Percentiles rank a stretch among this genome's conserved stretches.
These are phyloP conservation scores for Oncorhynchus masou DNA, from an alignment of 2,113 vertebrate species.

Conservation along the genomic window DNA sequence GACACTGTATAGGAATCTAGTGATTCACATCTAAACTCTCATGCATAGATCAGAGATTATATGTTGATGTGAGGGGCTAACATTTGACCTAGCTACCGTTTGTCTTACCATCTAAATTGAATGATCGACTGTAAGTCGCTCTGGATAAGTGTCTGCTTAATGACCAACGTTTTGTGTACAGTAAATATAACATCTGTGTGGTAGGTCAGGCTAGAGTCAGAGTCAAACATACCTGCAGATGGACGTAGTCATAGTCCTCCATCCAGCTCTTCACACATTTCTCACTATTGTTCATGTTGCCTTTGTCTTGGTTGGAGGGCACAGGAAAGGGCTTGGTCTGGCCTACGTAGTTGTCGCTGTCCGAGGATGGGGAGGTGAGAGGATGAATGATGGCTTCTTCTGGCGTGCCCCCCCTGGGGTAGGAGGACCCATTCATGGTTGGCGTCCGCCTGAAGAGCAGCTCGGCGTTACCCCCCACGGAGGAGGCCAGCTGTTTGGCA, in stretches of 20 bases:
- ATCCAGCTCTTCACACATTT: constrained; percentile 93
- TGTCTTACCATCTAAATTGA: too few relatives aligned
- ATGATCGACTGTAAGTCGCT: too few relatives aligned
- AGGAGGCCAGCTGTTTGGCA: constrained; percentile 86
- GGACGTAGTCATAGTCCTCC: constrained; percentile 98
- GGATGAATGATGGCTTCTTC: constrained; percentile 57
- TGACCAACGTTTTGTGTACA: not conserved
- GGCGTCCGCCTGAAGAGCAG: constrained; percentile 77
- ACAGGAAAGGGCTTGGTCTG: constrained; percentile 70
- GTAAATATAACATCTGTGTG: not conserved
- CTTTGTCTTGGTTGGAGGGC: constrained; percentile 66
- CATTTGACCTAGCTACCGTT: too few relatives aligned
- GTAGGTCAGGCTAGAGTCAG: not conserved
- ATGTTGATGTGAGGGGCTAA: too few relatives aligned
- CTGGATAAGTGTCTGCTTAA: not conserved
- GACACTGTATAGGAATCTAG: too few relatives aligned
- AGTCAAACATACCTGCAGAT: constrained; percentile 83
- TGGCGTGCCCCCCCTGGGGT: constrained; percentile 43
- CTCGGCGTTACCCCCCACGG: constrained; percentile 79
- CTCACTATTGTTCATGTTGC: constrained; percentile 75
- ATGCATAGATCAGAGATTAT: too few relatives aligned
- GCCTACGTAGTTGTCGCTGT: constrained; percentile 69
- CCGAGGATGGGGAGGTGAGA: constrained; percentile 62
- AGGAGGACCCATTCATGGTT: constrained; percentile 47
- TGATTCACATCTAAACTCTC: too few relatives aligned